Percentiles rank a stretch among this genome's conserved stretches.
phyloP scores from a whole-genome alignment of 2,797 vertebrate species.

The Argya squamiceps region DNA sequence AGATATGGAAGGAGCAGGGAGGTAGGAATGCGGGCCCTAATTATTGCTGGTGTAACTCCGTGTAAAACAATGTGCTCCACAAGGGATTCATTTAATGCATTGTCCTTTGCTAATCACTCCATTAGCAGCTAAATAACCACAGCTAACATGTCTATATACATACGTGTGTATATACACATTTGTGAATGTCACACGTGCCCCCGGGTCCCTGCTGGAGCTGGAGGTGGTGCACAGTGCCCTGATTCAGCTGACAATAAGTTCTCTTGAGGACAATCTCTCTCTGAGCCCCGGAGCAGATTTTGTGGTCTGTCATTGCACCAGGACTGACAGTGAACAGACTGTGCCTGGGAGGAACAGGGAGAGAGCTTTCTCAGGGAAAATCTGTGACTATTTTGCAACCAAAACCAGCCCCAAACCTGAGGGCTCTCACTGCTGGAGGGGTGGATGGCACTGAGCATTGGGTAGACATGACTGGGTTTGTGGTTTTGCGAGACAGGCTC shows the following conservation, averaged over 20 bases:
- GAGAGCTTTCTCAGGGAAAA: neutral
- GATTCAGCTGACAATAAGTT: neutral
- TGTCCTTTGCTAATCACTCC: neutral
- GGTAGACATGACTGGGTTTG: accelerated
- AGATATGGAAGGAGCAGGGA: neutral
- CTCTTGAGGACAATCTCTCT: neutral
- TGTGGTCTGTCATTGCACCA: neutral
- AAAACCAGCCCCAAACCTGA: neutral
- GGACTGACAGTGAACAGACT: neutral
- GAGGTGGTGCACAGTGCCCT: neutral
- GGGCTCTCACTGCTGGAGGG: neutral
- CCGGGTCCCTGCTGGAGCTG: neutral
- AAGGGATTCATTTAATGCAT: neutral
- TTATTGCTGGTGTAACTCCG: neutral
- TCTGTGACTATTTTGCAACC: neutral
- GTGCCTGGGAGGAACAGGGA: neutral
- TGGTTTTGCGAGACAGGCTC: neutral
- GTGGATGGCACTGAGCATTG: accelerated
- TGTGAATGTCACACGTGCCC: neutral
- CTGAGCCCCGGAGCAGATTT: neutral
- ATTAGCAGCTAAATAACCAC: neutral
- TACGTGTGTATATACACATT: too few species aligned
- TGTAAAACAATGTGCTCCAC: neutral
- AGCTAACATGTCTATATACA: neutral
- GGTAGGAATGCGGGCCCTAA: neutral